Base-by-base conservation (phyloP, 2,113 vertebrate species). In the Genyomyrus donnyi region DNA sequence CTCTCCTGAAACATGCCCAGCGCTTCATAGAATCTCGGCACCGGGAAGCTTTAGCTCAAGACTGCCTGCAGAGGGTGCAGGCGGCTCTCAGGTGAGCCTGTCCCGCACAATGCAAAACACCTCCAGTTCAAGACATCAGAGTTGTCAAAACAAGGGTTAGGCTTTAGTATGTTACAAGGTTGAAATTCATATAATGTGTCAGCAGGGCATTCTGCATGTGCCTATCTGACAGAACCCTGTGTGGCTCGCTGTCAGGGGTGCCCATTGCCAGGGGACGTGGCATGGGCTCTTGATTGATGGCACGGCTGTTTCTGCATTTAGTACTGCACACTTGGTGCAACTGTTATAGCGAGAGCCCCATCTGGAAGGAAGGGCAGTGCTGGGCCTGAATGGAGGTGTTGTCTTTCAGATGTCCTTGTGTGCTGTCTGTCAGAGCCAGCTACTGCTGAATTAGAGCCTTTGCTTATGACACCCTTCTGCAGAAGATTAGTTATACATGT, bases 11-110 rank as follows among this genome's bases (percentile, higher is more conserved):
- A 84, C 98, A 98, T 0, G 86, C 96, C 17, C 97, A 97, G 94
- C 97, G 96, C 58, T 99, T 99, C 93, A 93, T 98, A 17, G 97
- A 99, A 93, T 95, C 97, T 0, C 96, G 96, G 0, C 95, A 94
- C 88, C 95, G 93, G 88, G 95, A 97, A 89, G 84, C 90, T 0
- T 92, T 99, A 91, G 97, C 97, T 27, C 90, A 91, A 0, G 97
- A 96, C 87, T 98, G 98, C 90, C 94, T 97, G 89, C 95, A 94
- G 90, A 96, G 97, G 85, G 94, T 99, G 91, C 96, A 97, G 92
- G 97, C 91, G 89, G 94, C 97, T 7, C 94, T 98, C 91, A 98
- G 97, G 98, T 99, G 91, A 93, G 5, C 1, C 11, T 15, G 48
- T 11, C 15, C 48, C 6, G 0, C 85, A 50, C n/a, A 66, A 35